Evolutionary conservation across 2,113 vertebrate species (phyloP).

Genomic region (Cyprinodon variegatus): DNA sequence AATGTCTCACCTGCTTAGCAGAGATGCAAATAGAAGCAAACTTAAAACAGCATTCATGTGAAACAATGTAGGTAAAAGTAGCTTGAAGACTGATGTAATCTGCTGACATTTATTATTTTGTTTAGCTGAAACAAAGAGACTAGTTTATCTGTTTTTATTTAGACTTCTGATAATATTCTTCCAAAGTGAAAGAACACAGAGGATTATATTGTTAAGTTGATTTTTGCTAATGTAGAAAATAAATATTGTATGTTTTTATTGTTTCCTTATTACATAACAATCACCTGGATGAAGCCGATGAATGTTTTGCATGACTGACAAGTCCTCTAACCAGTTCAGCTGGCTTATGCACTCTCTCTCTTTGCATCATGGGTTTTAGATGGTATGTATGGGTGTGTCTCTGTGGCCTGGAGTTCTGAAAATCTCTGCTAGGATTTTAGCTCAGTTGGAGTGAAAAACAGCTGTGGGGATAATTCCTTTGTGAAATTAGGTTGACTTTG

Average conservation of each 20-base stretch:
- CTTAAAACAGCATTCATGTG: background rate
- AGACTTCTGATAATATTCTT: background rate
- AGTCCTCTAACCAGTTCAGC: constrained; percentile 59
- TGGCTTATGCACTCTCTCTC: constrained; percentile 11
- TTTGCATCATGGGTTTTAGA: constrained; percentile 7
- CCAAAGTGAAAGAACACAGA: background rate
- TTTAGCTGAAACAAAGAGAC: background rate
- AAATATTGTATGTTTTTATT: background rate
- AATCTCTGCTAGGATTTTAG: background rate
- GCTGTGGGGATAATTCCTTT: background rate
- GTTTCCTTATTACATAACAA: constrained; percentile 12
- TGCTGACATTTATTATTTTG: background rate
- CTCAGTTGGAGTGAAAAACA: background rate
- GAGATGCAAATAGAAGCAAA: background rate
- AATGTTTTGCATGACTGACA: constrained; percentile 22
- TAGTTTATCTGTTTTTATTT: background rate
- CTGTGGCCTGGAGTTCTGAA: background rate
- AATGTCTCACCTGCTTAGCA: background rate
- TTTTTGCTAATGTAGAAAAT: background rate
- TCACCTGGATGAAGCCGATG: background rate
- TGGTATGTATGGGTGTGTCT: constrained; percentile 37
- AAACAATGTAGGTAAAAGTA: background rate
- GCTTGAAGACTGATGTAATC: background rate
- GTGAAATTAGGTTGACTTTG: background rate
- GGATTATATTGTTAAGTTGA: background rate